phyloP scores from a whole-genome alignment of 2,797 vertebrate species.

The Caiman crocodilus region DNA sequence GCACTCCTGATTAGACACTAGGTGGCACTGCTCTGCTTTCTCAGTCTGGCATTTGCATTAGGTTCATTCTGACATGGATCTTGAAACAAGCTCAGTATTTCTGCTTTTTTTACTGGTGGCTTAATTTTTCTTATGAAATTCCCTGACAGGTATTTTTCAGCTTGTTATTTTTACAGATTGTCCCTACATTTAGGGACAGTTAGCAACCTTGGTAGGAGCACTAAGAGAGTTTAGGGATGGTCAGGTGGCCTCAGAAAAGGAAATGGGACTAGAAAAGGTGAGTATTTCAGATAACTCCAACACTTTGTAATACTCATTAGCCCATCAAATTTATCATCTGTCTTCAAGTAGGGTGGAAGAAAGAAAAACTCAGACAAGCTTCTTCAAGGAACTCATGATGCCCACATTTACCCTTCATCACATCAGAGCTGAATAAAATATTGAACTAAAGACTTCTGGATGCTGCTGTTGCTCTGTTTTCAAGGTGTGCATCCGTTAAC shows the following conservation, averaged over 20 bases:
- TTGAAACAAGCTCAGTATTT: too few species aligned
- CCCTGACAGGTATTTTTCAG: too few species aligned
- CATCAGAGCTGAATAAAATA: slow-evolving; percentile 48
- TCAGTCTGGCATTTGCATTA: too few species aligned
- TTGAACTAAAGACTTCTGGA: not conserved
- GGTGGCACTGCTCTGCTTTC: too few species aligned
- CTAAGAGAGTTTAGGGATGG: not conserved
- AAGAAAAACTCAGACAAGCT: not conserved
- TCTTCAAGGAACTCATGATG: not conserved
- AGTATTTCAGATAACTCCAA: not conserved
- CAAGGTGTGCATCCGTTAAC: not conserved
- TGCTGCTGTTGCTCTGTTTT: not conserved
- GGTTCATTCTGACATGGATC: too few species aligned
- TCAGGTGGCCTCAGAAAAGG: not conserved
- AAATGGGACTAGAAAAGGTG: not conserved
- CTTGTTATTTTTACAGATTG: too few species aligned
- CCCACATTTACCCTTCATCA: not conserved
- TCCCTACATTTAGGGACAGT: too few species aligned
- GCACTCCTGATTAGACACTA: too few species aligned
- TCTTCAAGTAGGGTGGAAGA: fast-evolving
- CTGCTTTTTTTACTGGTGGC: too few species aligned
- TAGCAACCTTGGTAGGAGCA: too few species aligned
- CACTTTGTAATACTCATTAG: fast-evolving
- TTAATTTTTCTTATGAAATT: too few species aligned
- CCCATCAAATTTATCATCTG: not conserved